These are phyloP conservation scores for Anthonomus grandis DNA, from an alignment of 1,140 invertebrate genomes.

Conservation along the genomic window DNA sequence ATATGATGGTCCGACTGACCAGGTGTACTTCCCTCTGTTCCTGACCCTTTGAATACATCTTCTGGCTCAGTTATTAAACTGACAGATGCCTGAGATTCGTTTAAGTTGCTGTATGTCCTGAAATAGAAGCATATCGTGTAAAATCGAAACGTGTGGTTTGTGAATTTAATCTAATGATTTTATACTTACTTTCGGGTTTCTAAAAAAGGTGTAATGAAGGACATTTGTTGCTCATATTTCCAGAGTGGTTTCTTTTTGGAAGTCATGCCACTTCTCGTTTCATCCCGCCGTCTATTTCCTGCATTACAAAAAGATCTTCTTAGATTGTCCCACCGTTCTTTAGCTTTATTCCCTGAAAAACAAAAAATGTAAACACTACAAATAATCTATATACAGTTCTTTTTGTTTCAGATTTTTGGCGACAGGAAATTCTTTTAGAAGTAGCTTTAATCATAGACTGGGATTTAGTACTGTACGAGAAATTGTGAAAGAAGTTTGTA, in stretches of 20 bases:
- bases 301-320: constrained; percentile 5
- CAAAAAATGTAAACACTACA: not conserved
- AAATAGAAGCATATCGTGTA: not conserved
- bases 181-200: too few relatives aligned
- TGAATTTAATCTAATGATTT: too few relatives aligned
- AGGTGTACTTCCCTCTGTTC: not conserved
- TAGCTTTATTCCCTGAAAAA: constrained; percentile 5
- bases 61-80: constrained; percentile 4
- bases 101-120: not conserved
- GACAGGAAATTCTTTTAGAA: not conserved
- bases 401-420: not conserved
- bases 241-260: too few relatives aligned
- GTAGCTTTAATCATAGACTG: not conserved
- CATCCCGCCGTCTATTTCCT: constrained; percentile 4
- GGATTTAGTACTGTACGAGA: too few relatives aligned
- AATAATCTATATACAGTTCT: constrained; percentile 1
- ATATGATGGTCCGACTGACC: not conserved
- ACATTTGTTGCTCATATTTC: too few relatives aligned
- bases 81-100: not conserved
- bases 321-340: constrained; percentile 7
- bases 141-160: not conserved
- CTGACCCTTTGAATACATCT: too few relatives aligned
- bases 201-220: too few relatives aligned
- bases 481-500: too few relatives aligned
- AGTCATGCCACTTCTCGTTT: too few relatives aligned